Conservation (phyloP, 2,113 vertebrate genomes). For the Alouatta palliata region DNA sequence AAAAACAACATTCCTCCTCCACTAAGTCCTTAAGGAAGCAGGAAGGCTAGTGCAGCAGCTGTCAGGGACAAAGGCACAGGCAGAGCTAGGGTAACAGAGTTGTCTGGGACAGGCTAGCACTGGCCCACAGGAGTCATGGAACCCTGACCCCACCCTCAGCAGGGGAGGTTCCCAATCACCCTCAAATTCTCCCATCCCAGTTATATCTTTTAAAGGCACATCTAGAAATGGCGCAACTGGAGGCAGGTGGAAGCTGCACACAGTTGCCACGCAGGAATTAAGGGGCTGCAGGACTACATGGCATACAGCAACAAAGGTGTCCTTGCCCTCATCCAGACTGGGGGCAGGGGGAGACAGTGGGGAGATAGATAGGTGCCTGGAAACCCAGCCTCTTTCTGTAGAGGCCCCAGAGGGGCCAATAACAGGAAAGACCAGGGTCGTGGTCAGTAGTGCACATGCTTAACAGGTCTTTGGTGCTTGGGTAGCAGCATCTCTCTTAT, state of each 20-base stretch:
- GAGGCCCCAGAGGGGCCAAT: neutral
- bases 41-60: slow-evolving; percentile 59
- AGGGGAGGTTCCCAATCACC: neutral
- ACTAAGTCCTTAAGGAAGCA: neutral
- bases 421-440: neutral
- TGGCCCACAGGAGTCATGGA: slow-evolving; percentile 17
- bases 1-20: slow-evolving; percentile 6
- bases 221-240: slow-evolving; percentile 34
- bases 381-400: neutral
- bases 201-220: slow-evolving; percentile 71
- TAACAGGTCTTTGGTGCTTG: slow-evolving; percentile 84
- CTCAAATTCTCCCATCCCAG: slow-evolving; percentile 28
- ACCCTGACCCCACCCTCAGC: neutral
- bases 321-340: neutral
- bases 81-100: slow-evolving; percentile 15
- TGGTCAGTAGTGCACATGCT: slow-evolving; percentile 78
- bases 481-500: slow-evolving; percentile 80
- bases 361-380: neutral
- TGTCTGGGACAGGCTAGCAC: neutral
- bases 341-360: neutral
- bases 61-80: slow-evolving; percentile 64
- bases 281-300: neutral
- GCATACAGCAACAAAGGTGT: neutral
- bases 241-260: neutral
- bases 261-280: neutral